These are phyloP conservation scores for Molothrus aeneus DNA, from an alignment of 2,797 vertebrate genomes.

Conservation along the genomic window DNA sequence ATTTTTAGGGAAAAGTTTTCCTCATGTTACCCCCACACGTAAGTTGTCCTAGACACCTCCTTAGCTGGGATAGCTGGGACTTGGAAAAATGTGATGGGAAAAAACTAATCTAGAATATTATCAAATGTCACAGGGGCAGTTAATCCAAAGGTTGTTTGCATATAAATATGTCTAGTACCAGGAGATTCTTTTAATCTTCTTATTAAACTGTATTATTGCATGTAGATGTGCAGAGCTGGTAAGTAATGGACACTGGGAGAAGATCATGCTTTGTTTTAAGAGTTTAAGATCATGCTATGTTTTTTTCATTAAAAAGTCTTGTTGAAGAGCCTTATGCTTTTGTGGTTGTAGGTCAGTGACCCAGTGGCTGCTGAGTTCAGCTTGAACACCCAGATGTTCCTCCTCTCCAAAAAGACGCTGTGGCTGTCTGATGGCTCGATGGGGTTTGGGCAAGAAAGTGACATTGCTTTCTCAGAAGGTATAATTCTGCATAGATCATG, in stretches of 20 bases:
- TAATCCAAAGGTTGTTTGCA: not conserved
- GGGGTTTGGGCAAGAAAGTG: slow-evolving; percentile 92
- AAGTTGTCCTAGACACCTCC: not conserved
- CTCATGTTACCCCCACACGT: not conserved
- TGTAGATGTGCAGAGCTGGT: not conserved
- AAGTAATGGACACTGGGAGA: not conserved
- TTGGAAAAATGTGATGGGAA: not conserved
- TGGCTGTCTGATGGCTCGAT: slow-evolving; percentile 95
- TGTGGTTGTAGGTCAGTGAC: slow-evolving; percentile 88
- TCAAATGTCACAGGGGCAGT: not conserved
- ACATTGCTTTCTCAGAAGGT: slow-evolving; percentile 90
- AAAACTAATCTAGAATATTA: not conserved
- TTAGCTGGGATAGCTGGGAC: not conserved
- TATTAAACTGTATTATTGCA: not conserved
- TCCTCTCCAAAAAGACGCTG: slow-evolving; percentile 87
- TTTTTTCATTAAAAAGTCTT: not conserved
- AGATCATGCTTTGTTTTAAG: not conserved
- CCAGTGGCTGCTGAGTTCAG: slow-evolving; percentile 94
- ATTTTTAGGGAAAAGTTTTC: not conserved
- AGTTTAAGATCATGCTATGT: not conserved
- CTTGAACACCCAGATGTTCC: slow-evolving; percentile 92
- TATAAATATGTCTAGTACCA: not conserved
- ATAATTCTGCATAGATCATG: not conserved
- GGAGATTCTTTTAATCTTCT: not conserved
- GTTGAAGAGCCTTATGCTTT: not conserved